Base-by-base conservation (phyloP, 2,888 invertebrate genomes). In the Hemicrepidius hirtus region DNA sequence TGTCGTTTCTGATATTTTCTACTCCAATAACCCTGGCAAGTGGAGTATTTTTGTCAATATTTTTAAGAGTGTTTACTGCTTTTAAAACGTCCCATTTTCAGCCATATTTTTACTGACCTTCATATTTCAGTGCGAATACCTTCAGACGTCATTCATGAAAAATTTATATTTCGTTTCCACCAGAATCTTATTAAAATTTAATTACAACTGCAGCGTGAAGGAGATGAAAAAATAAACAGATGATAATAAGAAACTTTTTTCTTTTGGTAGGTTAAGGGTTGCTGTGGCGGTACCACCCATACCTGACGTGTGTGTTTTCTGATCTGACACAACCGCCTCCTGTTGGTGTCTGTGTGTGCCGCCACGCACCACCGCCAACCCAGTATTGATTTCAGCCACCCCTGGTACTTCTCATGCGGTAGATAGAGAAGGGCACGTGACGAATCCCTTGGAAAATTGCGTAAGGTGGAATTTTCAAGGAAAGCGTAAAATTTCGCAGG, bases 371-470 rank as follows among this genome's bases (percentile, higher is more conserved):
- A 57, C 60, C 46, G 53, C 71, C 53, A 68, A 64, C 55, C 62
- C 44, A 35, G 72, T 75, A 75, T 75, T 75, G 75, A 75, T 75
- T 72, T 75, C 68, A 68, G 59, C 37, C 53, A 55, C 62, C 62
- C 63, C 59, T 44, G 44, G 40, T 64, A 46, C 35, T 67, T 63
- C 40, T 66, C 60, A 59, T 71, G 70, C 46, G 46, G 50, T 62
- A 60, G 66, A 71, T 71, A 71, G 62, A 71, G 62, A 46, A 53
- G 60, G 63, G 60, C 50, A 60, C 71, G 67, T 71, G 60, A 63
- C 66, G 67, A 24, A 53, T 59, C 46, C 28, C 59, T 60, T 40
- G 59, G 62, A 62, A 62, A 41, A 57, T 64, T 70, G 63, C 64
- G 57, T 64, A 65, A 71, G 64, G 65, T 59, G 46, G 16, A 60